These are phyloP conservation scores for Epizoanthus rinbou DNA, from an alignment of 92 coral and sea anemone species.

Conservation along the genomic window DNA sequence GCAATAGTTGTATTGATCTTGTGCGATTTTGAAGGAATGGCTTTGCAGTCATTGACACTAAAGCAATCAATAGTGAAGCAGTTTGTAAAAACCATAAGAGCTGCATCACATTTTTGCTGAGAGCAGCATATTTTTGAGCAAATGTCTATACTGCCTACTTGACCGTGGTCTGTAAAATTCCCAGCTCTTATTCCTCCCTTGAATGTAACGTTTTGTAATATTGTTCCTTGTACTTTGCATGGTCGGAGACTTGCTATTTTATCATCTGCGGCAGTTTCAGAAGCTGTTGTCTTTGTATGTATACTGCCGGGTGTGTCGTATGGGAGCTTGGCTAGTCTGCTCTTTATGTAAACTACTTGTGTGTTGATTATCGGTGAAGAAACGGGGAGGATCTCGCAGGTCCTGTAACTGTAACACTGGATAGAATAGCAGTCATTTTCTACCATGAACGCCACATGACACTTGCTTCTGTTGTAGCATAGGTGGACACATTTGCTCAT, in stretches of 20 bases:
- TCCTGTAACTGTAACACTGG: slow-evolving; percentile 84
- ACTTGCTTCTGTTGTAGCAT: slow-evolving; percentile 62
- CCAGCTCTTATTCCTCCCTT: slow-evolving; percentile 95
- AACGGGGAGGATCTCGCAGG: slow-evolving; percentile 83
- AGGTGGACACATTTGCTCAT: slow-evolving; percentile 73
- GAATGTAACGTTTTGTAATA: slow-evolving; percentile 83
- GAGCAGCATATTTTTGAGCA: slow-evolving; percentile 88
- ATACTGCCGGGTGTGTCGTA: slow-evolving; percentile 34
- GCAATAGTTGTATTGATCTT: slow-evolving; percentile 75
- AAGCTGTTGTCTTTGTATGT: not conserved
- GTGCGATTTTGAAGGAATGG: slow-evolving; percentile 73
- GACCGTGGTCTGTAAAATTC: slow-evolving; percentile 91
- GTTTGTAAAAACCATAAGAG: slow-evolving; percentile 86
- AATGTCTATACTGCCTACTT: slow-evolving; percentile 69
- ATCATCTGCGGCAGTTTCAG: not conserved
- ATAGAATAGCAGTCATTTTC: slow-evolving; percentile 77
- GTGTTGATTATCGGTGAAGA: slow-evolving; percentile 66
- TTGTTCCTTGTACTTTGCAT: slow-evolving; percentile 63
- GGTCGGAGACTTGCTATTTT: slow-evolving; percentile 15
- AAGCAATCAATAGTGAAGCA: slow-evolving; percentile 88
- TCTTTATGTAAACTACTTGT: slow-evolving; percentile 69
- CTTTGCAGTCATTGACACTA: slow-evolving; percentile 73
- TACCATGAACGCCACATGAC: slow-evolving; percentile 89
- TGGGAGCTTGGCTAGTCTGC: slow-evolving; percentile 67
- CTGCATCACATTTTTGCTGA: slow-evolving; percentile 85